Percentiles rank a stretch among this genome's conserved stretches.
Conservation (phyloP, 2,888 invertebrate species). For the Zaprionus obscuricornis region DNA sequence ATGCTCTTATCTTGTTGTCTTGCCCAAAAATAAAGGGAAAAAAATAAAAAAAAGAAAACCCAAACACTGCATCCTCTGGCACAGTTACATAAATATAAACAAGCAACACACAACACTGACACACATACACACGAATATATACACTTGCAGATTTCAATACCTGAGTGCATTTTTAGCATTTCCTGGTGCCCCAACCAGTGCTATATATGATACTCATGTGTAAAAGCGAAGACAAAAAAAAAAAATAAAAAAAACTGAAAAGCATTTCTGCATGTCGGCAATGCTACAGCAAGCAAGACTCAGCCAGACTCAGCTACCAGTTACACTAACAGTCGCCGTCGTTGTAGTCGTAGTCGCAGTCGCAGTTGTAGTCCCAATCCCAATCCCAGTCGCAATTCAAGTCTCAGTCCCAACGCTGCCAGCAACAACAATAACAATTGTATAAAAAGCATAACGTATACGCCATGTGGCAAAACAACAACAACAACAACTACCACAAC, state of each 20-base stretch:
- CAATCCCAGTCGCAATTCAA: too few species aligned
- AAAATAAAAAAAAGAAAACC: too few species aligned
- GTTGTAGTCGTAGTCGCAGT: too few species aligned
- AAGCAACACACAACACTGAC: constrained; percentile 26
- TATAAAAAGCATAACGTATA: constrained; percentile 71
- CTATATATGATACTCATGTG: constrained; percentile 48
- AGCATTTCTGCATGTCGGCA: constrained; percentile 37
- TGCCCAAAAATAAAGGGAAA: constrained; percentile 34
- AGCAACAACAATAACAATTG: constrained; percentile 56
- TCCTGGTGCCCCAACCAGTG: constrained; percentile 47
- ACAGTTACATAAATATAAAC: constrained; percentile 72
- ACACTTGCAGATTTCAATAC: constrained; percentile 56
- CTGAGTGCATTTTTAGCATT: constrained; percentile 70
- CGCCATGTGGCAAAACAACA: constrained; percentile 65
- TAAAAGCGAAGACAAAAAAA: too few species aligned
- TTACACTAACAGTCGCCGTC: neutral
- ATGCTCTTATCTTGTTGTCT: constrained; percentile 46
- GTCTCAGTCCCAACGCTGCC: too few species aligned
- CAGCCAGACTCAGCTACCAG: neutral
- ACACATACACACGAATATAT: constrained; percentile 2
- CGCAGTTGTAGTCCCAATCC: too few species aligned
- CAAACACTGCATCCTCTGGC: constrained; percentile 50
- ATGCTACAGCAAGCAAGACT: constrained; percentile 22
- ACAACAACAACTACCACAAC: constrained; percentile 13
- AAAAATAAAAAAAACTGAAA: too few species aligned